A percentile compares a stretch with the other conserved stretches of the same genome.
Conservation (phyloP, 2,113 vertebrate species). For the Cavia aperea region DNA sequence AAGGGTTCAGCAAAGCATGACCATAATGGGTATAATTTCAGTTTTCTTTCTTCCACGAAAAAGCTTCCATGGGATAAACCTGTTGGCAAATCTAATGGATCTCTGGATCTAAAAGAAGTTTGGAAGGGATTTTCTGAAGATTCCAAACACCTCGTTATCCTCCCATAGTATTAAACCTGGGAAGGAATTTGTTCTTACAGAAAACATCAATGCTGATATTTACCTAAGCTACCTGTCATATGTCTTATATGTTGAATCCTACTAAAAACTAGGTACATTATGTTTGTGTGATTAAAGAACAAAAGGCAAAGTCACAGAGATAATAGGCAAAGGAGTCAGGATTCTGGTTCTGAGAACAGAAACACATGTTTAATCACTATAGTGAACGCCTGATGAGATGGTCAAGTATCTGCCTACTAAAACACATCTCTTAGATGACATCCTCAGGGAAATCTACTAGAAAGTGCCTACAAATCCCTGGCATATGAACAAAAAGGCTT, state of each 20-base stretch:
- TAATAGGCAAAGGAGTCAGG: neutral
- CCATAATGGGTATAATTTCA: neutral
- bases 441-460: neutral
- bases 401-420: slow-evolving; percentile 1
- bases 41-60: slow-evolving; percentile 18
- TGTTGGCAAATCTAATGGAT: slow-evolving; percentile 14
- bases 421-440: neutral
- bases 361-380: neutral
- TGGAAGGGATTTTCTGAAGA: neutral
- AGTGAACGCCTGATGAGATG: neutral
- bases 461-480: neutral
- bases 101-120: neutral
- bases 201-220: neutral
- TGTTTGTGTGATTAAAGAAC: neutral
- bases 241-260: neutral
- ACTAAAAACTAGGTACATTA: neutral
- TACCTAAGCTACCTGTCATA: neutral
- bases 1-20: neutral
- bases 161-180: neutral
- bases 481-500: neutral
- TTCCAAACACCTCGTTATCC: slow-evolving; percentile 32
- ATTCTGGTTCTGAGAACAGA: neutral
- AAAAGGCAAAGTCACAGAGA: slow-evolving; percentile 1
- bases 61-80: neutral
- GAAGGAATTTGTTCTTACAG: neutral